These are phyloP conservation scores for Drosophila asahinai DNA, from an alignment of 1,140 invertebrate genomes.

Conservation along the genomic window DNA sequence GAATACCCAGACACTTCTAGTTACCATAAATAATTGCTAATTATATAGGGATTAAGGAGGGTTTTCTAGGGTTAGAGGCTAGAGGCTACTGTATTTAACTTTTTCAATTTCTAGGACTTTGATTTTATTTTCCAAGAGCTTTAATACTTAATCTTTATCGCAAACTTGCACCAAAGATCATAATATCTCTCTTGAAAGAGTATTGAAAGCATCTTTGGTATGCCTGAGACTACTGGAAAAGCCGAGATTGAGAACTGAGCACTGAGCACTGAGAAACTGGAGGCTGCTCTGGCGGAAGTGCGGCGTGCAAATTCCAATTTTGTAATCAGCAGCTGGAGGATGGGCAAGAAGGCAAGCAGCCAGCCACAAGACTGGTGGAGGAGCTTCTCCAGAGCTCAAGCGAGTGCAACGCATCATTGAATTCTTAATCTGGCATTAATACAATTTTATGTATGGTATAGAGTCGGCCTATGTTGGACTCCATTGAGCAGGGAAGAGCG, in stretches of 20 bases:
- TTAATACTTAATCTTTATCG: background rate
- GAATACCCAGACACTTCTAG: conserved; percentile 1
- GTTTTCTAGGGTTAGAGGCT: background rate
- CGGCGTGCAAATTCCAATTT: conserved; percentile 78
- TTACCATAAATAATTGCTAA: background rate
- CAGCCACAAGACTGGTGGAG: conserved; percentile 18
- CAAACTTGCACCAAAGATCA: too few relatives aligned
- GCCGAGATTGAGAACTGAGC: conserved; percentile 22
- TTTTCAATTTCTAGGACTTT: too few relatives aligned
- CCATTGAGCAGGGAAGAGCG: background rate
- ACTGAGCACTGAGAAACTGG: conserved; percentile 2
- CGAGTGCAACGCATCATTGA: conserved; percentile 67
- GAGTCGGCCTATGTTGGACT: conserved; percentile 19
- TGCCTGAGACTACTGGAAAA: conserved; percentile 12
- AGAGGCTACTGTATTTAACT: background rate
- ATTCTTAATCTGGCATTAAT: conserved; percentile 84
- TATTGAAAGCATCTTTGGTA: conserved; percentile 16
- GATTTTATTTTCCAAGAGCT: too few relatives aligned
- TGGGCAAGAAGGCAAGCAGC: conserved; percentile 8
- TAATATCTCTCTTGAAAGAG: background rate
- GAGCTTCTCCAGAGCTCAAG: conserved; percentile 24
- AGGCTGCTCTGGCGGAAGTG: conserved; percentile 61
- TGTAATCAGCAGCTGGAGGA: conserved; percentile 56
- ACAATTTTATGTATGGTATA: conserved; percentile 73
- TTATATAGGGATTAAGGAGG: background rate